Evolutionary conservation across 2,797 vertebrate genomes (phyloP), one percentile per base, ranked within the genome.

Genomic region (Pangasius djambal): DNA sequence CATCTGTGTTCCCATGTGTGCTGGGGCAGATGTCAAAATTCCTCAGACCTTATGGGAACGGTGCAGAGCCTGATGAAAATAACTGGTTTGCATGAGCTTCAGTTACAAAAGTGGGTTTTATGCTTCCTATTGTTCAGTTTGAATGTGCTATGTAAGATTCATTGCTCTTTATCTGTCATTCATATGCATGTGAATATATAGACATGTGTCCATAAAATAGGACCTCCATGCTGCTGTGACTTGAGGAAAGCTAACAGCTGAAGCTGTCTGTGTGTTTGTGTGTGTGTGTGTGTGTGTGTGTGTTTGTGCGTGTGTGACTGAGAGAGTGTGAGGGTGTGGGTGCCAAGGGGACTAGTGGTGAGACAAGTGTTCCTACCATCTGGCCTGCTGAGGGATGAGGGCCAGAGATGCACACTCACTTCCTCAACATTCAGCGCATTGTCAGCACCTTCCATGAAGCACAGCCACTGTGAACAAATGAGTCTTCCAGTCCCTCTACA

Each of bases 1-100:
- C 91, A 92, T 92, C 91, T 92, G 91, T 88, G 90, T 90, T 92
- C 90, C 91, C 88, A 90, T 91, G 91, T 92, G 90, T 92, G 88
- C 83, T 22, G 88, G 91, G 89, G 91, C 91, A 92, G 90, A 92
- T 91, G 91, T 92, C 90, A 92, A 92, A 91, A 92, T 92, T 92
- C 91, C 91, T 89, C 72, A 18, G 89, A 91, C 87, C 90, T 90
- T 89, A 87, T 90, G 91, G 91, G 91, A 92, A 90, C 86, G 61
- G 88, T 87, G 86, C 88, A 86, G 74, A 83, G 83, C 52, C 70
- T 84, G 89, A 89, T 88, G 88, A 89, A 90, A 92, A 90, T 83
- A 92, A 88, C 88, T 85, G 74, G 88, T 87, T 83, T 87, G 88
- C 70, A 44, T 85, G n/a, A 85, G 50, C 74, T 82, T 37, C 59